phyloP scores from a whole-genome alignment of 2,113 vertebrate genomes.

The Oostethus manadensis region DNA sequence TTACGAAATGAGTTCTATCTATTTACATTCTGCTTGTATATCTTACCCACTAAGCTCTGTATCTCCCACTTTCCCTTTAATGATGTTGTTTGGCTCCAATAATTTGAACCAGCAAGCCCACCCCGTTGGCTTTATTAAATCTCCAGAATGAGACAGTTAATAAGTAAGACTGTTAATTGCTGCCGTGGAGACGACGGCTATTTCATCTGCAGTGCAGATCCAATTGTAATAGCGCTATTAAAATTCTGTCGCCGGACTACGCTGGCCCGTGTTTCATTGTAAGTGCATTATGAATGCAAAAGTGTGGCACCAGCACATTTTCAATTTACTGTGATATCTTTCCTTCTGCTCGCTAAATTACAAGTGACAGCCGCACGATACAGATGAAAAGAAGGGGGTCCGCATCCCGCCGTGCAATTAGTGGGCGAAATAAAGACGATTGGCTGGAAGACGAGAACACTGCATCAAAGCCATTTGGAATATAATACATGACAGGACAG shows the following conservation, averaged over 20 bases:
- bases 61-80: conserved; percentile 6
- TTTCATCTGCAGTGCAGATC: conserved; percentile 32
- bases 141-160: conserved; percentile 23
- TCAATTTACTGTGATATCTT: conserved; percentile 33
- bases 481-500: too few relatives aligned
- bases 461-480: not conserved
- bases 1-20: conserved; percentile 16
- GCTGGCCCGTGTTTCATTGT: conserved; percentile 30
- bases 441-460: not conserved
- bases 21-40: conserved; percentile 25
- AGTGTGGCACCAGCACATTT: conserved; percentile 17
- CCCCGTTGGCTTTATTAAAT: conserved; percentile 14
- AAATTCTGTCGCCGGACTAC: conserved; percentile 28
- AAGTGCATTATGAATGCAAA: conserved; percentile 27
- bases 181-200: not conserved
- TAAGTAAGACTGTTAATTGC: conserved; percentile 37
- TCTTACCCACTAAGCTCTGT: conserved; percentile 24
- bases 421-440: conserved; percentile 11
- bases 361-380: conserved; percentile 10
- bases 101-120: conserved; percentile 1
- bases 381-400: not conserved
- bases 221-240: conserved; percentile 46
- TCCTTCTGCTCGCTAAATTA: conserved; percentile 10
- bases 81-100: conserved; percentile 8
- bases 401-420: not conserved